These are phyloP conservation scores for Dexiosoma caninum DNA, from an alignment of 2,888 invertebrate species.

Conservation along the genomic window DNA sequence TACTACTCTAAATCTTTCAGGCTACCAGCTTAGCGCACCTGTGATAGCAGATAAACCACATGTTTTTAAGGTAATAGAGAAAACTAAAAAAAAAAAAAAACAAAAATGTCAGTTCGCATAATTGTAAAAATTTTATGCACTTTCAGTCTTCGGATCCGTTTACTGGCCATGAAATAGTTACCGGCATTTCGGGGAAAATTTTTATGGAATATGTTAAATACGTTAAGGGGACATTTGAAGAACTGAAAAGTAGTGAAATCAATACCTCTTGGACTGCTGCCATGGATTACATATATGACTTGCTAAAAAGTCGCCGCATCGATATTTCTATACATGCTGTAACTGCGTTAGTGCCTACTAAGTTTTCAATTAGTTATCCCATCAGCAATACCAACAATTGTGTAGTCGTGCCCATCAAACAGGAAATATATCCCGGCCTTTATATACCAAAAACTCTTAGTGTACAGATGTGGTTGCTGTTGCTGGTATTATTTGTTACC, in stretches of 20 bases:
- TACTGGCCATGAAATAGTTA: constrained; percentile 37
- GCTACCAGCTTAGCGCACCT: constrained; percentile 61
- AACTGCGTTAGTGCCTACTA: constrained; percentile 49
- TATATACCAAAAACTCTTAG: constrained; percentile 63
- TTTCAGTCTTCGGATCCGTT: constrained; percentile 21
- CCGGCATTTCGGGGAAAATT: constrained; percentile 62
- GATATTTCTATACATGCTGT: constrained; percentile 64
- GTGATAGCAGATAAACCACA: constrained; percentile 69
- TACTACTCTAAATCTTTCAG: constrained; percentile 48
- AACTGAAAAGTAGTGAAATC: constrained; percentile 16
- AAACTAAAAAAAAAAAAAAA: neutral
- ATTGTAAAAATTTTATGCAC: too few species aligned
- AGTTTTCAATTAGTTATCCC: constrained; percentile 63
- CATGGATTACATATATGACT: constrained; percentile 9
- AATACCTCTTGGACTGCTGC: neutral
- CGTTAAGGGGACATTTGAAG: constrained; percentile 67
- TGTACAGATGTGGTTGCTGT: constrained; percentile 55
- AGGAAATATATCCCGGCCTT: constrained; percentile 62
- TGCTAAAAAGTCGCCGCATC: constrained; percentile 51
- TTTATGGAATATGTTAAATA: constrained; percentile 62
- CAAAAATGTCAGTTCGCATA: too few species aligned
- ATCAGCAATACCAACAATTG: constrained; percentile 65
- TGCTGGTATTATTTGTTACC: constrained; percentile 49
- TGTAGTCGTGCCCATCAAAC: constrained; percentile 64
- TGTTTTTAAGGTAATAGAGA: constrained; percentile 66